Base-by-base conservation (phyloP, 1,140 invertebrate genomes). In the Triops longicaudatus region DNA sequence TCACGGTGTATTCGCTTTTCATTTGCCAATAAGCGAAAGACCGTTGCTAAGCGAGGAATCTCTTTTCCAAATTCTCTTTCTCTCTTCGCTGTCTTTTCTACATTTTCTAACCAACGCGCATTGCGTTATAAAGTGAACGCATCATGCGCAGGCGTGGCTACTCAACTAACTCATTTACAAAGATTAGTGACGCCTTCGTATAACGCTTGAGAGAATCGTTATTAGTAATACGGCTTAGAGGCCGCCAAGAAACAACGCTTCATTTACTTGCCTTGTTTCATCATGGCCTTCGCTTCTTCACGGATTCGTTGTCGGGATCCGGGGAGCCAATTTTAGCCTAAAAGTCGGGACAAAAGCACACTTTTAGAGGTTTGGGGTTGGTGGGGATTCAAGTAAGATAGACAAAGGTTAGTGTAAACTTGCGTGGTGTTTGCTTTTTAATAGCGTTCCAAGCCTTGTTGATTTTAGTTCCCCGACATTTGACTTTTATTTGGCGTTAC, bases 171-270 rank as follows among this genome's bases (percentile, higher is more conserved):
- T 63, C 50, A 63, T 63, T 63, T 63, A 63, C 14, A 5, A 22
- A 22, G 50, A 63, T 63, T 63, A 63, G 50, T 3, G 50, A 63
- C 50, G 50, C 50, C 14, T 4, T 63, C 22, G 10, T 63, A 37
- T 63, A 63, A 22, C 50, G 50, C 50, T n/a, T 14, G 50, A 63
- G 50, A 63, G 50, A 63, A 63, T 63, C 50, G 50, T 63, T 63
- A 63, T 6, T 63, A 14, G 50, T 63, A 14, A 63, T 63, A 22
- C 22, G 50, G 50, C 50, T 63, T 37, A 37, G 31, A 37, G 31
- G 31, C 31, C 31, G 31, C 31, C 31, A 37, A 37, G 31, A 37
- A 37, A 37, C 31, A 37, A 37, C 31, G 31, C 31, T 37, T 37
- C 31, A 37, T 37, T 37, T 37, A 37, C 31, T 37, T 37, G 31